Conservation (phyloP, 2,888 invertebrate species). For the Coenonympha glycerion region DNA sequence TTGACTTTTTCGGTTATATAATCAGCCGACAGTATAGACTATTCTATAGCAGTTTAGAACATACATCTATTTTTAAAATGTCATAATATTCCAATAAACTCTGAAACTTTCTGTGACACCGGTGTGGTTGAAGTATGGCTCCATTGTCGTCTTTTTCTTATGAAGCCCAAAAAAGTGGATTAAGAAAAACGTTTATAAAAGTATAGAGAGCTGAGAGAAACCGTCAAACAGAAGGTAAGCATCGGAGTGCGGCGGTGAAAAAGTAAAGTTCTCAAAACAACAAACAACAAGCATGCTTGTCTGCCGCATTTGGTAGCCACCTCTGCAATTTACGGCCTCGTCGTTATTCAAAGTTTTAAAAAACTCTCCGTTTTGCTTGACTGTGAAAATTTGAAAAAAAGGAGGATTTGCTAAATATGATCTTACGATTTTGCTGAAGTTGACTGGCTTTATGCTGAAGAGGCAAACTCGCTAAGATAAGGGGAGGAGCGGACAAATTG, state of each 20-base stretch:
- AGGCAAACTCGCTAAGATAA: constrained; percentile 70
- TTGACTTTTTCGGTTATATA: too few relatives aligned
- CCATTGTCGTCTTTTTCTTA: too few relatives aligned
- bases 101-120: too few relatives aligned
- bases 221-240: constrained; percentile 54
- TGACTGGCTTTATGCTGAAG: constrained; percentile 69
- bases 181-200: constrained; percentile 9
- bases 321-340: constrained; percentile 60
- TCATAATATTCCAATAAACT: too few relatives aligned
- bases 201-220: constrained; percentile 35
- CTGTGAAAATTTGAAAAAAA: constrained; percentile 54
- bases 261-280: constrained; percentile 61
- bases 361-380: constrained; percentile 48
- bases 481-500: constrained; percentile 75
- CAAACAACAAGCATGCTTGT: constrained; percentile 50
- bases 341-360: constrained; percentile 67
- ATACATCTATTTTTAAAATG: too few relatives aligned
- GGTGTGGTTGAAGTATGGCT: too few relatives aligned
- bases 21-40: too few relatives aligned
- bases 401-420: constrained; percentile 59
- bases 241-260: constrained; percentile 49
- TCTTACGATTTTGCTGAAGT: constrained; percentile 70
- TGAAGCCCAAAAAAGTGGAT: not conserved
- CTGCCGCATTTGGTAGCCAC: constrained; percentile 55
- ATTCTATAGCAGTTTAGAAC: too few relatives aligned